Evolutionary conservation across 1,140 invertebrate genomes (phyloP).

Genomic region (Periplaneta americana): DNA sequence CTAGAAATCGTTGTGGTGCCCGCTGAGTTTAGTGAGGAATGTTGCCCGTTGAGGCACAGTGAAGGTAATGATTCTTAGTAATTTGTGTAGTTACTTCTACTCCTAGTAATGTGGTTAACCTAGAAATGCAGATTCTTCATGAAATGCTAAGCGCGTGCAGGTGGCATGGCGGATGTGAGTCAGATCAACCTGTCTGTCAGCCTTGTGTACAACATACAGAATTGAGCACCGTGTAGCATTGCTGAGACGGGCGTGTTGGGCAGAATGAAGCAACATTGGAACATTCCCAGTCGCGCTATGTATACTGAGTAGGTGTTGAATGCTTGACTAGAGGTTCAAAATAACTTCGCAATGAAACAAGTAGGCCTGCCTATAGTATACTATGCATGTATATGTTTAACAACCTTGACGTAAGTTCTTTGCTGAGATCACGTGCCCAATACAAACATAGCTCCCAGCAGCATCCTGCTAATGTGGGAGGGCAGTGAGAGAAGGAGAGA

Average conservation of each 20-base stretch:
- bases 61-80: too few relatives aligned
- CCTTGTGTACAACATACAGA: background rate
- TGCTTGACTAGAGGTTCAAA: background rate
- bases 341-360: background rate
- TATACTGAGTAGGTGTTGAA: background rate
- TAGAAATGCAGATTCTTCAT: too few relatives aligned
- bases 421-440: background rate
- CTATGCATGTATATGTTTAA: background rate
- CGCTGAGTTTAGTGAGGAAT: too few relatives aligned
- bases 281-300: background rate
- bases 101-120: too few relatives aligned
- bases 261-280: too few relatives aligned
- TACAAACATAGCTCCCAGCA: background rate
- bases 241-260: background rate
- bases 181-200: too few relatives aligned
- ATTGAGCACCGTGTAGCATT: too few relatives aligned
- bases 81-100: too few relatives aligned
- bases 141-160: too few relatives aligned
- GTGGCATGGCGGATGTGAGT: background rate
- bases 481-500: background rate
- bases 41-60: too few relatives aligned
- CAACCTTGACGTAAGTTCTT: background rate
- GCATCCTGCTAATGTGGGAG: background rate
- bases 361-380: background rate
- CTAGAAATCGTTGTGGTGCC: too few relatives aligned